Evolutionary conservation across 92 coral and sea anemone genomes (phyloP).

Genomic region (Porites evermanni): DNA sequence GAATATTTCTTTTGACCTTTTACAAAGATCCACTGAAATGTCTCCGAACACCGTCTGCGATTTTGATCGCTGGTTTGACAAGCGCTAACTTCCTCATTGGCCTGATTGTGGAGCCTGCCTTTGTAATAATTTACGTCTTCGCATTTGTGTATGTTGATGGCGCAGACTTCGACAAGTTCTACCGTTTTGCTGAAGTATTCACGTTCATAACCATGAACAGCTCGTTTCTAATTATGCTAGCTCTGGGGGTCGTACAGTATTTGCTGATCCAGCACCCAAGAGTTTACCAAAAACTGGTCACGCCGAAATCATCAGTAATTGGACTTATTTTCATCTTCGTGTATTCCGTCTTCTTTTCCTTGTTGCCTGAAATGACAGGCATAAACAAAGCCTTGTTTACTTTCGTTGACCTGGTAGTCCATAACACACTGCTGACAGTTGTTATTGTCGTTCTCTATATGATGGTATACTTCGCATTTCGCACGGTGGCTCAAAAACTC

Average conservation of each 20-base stretch:
- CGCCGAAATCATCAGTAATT: conserved; percentile 30
- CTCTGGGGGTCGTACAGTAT: conserved; percentile 68
- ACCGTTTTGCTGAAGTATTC: conserved; percentile 55
- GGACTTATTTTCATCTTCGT: conserved; percentile 59
- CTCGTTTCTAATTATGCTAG: conserved; percentile 75
- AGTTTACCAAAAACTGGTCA: conserved; percentile 51
- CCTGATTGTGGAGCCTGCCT: conserved; percentile 76
- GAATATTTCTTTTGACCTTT: conserved; percentile 70
- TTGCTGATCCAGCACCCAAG: conserved; percentile 67
- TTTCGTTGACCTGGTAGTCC: conserved; percentile 58
- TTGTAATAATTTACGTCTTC: conserved; percentile 31
- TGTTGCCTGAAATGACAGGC: conserved; percentile 70
- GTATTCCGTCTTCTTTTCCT: conserved; percentile 67
- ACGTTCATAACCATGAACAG: conserved; percentile 66
- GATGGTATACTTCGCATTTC: conserved; percentile 61
- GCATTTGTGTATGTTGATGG: background rate
- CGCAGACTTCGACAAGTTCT: background rate
- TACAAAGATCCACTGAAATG: conserved; percentile 85
- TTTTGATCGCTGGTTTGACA: conserved; percentile 77
- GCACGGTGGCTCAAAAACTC: conserved; percentile 46
- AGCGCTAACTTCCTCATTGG: conserved; percentile 83
- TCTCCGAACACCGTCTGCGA: conserved; percentile 83
- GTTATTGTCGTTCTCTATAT: conserved; percentile 60
- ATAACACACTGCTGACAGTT: conserved; percentile 65
- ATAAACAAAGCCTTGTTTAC: conserved; percentile 27